phyloP scores from a whole-genome alignment of 2,797 vertebrate genomes.

The Holocentrus rufus region DNA sequence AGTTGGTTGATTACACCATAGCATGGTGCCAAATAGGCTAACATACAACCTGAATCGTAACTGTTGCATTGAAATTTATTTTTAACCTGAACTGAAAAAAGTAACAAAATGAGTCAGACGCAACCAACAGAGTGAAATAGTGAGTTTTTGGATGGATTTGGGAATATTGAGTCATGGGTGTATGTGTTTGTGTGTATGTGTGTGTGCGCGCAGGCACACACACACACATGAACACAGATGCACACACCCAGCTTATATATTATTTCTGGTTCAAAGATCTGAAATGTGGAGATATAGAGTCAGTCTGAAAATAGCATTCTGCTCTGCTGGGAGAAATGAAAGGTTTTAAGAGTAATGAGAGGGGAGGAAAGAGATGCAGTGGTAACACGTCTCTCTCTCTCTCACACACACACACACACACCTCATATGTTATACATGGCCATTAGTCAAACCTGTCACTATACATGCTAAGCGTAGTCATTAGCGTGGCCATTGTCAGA shows the following conservation, averaged over 20 bases:
- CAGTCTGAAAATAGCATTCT: constrained; percentile 61
- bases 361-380: constrained; percentile 45
- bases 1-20: too few species aligned
- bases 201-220: neutral
- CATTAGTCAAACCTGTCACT: constrained; percentile 68
- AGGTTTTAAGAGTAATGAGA: constrained; percentile 64
- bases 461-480: constrained; percentile 31
- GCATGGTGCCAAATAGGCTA: neutral
- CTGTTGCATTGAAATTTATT: constrained; percentile 6
- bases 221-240: neutral
- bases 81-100: constrained; percentile 9
- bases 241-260: constrained; percentile 14
- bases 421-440: constrained; percentile 32
- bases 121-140: constrained; percentile 1
- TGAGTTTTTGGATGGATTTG: constrained; percentile 10
- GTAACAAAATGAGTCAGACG: neutral
- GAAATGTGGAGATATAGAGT: constrained; percentile 54
- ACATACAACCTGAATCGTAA: neutral
- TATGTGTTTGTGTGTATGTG: neutral
- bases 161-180: neutral
- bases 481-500: constrained; percentile 52
- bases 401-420: neutral
- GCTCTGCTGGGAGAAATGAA: constrained; percentile 39
- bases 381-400: neutral
- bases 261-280: constrained; percentile 28